Conservation (phyloP, 2,888 invertebrate species). For the Phasia obesa region DNA sequence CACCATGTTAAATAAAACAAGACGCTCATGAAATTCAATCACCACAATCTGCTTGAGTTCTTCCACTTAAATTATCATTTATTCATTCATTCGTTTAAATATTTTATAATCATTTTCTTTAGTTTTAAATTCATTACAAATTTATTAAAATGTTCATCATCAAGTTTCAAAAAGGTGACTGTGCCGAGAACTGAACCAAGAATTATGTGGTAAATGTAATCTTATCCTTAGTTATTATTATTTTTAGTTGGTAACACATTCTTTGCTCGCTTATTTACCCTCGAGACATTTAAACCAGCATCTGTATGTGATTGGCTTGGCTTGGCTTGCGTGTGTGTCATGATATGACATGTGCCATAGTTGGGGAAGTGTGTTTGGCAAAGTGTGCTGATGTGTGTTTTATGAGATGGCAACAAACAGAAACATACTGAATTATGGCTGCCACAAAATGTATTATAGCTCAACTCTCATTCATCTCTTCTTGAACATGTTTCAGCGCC, state of each 20-base stretch:
- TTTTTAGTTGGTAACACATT: background rate
- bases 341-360: slow-evolving; percentile 36
- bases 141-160: background rate
- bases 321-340: too few relatives aligned
- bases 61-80: too few relatives aligned
- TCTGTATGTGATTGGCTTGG: background rate
- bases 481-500: slow-evolving; percentile 28
- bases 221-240: background rate
- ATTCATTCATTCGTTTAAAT: too few relatives aligned
- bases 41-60: too few relatives aligned
- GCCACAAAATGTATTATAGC: slow-evolving; percentile 43
- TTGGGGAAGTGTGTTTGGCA: background rate
- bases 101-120: too few relatives aligned
- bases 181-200: background rate
- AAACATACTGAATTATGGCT: slow-evolving; percentile 51
- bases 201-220: background rate
- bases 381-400: too few relatives aligned
- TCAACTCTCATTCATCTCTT: slow-evolving; percentile 15
- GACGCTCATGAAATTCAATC: too few relatives aligned
- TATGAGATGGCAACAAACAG: slow-evolving; percentile 28
- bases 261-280: slow-evolving; percentile 12
- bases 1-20: too few relatives aligned
- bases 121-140: background rate
- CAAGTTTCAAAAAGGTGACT: background rate
- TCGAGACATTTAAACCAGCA: slow-evolving; percentile 24